Base-by-base conservation (phyloP, 2,797 vertebrate species). In the Periophthalmus magnuspinnatus region DNA sequence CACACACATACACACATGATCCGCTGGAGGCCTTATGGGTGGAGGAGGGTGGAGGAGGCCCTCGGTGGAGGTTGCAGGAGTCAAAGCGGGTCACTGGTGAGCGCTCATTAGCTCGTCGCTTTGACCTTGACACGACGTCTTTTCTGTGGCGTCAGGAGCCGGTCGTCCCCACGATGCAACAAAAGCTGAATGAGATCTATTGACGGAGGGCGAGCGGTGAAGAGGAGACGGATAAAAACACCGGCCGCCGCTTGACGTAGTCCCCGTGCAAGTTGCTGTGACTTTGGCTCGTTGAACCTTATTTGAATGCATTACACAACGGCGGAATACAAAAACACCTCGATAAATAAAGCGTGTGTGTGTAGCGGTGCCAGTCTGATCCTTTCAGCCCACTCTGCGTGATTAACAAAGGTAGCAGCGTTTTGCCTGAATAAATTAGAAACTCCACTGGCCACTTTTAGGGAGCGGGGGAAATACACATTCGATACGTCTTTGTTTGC, bases 301-400 rank as follows among this genome's bases (percentile, higher is more conserved):
- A 90, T 89, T 88, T 87, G 84, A 89, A 94, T 91, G 89, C 88
- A 90, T 89, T 90, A 86, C 84, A 79, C 86, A 88, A 90, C 74
- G 81, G 80, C 74, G 59, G 84, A 83, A 91, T 84, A 90, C 84
- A 88, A 88, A 83, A 88, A 86, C 86, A 85, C 71, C 82, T 79
- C 77, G 84, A 87, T 90, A 90, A 92, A 93, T 89, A 88, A 84
- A 79, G 79, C 76, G 78, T 76, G 78, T 79, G 86, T 83, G 77
- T 85, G 90, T 90, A 81, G 75, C 89, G 70, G 78, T 82, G 83
- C 72, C 79, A 80, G 74, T 78, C 80, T 72, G 76, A n/a, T 84
- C 77, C 84, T 90, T 89, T 87, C 77, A 89, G 84, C 83, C 78
- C 85, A 83, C 83, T 88, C 81, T 83, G 84, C 67, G 76, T 88